These are phyloP conservation scores for Pterocles burchelli DNA, from an alignment of 2,113 vertebrate genomes.

Conservation along the genomic window DNA sequence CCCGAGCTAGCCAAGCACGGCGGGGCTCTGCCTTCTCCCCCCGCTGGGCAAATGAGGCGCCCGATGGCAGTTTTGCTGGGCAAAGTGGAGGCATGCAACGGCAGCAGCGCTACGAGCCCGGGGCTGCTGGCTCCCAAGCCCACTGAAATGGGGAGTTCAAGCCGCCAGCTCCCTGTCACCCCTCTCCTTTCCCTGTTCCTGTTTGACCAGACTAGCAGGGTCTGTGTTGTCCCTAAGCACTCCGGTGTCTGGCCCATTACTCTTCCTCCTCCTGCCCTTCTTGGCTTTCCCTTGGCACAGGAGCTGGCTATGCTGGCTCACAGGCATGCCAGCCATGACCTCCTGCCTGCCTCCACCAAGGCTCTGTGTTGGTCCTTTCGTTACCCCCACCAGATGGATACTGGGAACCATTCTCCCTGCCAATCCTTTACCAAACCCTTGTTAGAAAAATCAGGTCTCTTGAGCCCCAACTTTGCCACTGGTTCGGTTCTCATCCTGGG, in stretches of 20 bases:
- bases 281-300: not conserved
- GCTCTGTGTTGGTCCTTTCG: not conserved
- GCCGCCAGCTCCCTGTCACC: not conserved
- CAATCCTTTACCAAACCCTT: accelerated
- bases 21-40: not conserved
- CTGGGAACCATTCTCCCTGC: not conserved
- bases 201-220: too few species aligned
- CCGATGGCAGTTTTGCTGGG: not conserved
- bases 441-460: not conserved
- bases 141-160: not conserved
- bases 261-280: not conserved
- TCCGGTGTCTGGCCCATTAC: not conserved
- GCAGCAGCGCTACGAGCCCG: not conserved
- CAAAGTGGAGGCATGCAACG: not conserved
- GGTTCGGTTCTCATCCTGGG: not conserved
- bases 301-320: accelerated
- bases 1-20: not conserved
- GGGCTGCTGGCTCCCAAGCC: not conserved
- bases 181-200: not conserved
- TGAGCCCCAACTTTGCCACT: not conserved
- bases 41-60: not conserved
- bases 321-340: not conserved
- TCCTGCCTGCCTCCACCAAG: not conserved
- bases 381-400: too few species aligned
- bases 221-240: too few species aligned